These are phyloP conservation scores for Cyclophora albipunctata DNA, from an alignment of 2,888 invertebrate species.

Conservation along the genomic window DNA sequence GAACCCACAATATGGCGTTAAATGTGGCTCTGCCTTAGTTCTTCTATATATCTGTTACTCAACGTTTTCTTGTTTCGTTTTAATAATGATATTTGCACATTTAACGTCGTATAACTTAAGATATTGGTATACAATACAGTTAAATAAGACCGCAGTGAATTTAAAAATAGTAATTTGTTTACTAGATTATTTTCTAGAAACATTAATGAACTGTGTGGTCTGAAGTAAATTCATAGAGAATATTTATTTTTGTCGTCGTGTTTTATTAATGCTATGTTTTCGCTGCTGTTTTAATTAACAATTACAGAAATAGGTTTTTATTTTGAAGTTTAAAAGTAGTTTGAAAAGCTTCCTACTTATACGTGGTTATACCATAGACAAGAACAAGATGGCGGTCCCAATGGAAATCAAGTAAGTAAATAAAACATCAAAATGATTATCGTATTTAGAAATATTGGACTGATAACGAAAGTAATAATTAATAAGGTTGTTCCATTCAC, in stretches of 20 bases:
- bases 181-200: no score
- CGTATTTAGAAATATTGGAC: constrained; percentile 38
- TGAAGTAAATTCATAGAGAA: not conserved
- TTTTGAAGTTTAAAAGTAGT: constrained; percentile 10
- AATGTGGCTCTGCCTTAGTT: constrained; percentile 31
- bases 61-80: constrained; percentile 20
- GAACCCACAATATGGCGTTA: constrained; percentile 45
- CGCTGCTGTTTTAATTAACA: constrained; percentile 19
- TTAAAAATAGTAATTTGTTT: constrained; percentile 11
- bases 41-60: constrained; percentile 21
- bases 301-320: not conserved
- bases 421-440: constrained; percentile 28
- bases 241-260: not conserved
- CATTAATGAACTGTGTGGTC: no score
- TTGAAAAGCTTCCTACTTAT: constrained; percentile 11
- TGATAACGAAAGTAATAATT: constrained; percentile 52
- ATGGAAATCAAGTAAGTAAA: constrained; percentile 45
- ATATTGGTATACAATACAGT: constrained; percentile 22
- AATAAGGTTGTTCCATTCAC: constrained; percentile 46
- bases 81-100: constrained; percentile 22
- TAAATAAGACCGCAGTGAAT: constrained; percentile 28
- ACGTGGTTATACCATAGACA: constrained; percentile 9
- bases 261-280: constrained; percentile 4
- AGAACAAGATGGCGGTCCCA: constrained; percentile 37
- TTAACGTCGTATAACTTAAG: constrained; percentile 42